Base-by-base conservation (phyloP, 2,888 invertebrate genomes). In the Callyntrura guangdongensis region DNA sequence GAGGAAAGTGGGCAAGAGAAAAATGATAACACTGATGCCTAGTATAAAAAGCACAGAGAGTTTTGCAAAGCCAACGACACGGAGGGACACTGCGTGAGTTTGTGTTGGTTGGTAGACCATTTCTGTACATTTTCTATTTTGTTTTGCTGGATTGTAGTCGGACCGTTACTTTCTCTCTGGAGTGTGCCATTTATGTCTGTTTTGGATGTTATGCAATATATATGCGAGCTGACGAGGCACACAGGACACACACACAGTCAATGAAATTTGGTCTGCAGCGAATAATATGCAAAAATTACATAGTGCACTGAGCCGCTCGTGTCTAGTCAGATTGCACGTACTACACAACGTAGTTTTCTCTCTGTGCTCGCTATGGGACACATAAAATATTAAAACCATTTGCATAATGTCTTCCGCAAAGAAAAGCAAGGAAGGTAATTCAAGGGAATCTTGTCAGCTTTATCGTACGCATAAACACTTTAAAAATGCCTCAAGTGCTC, bases 391-490 rank as follows among this genome's bases (percentile, higher is more conserved):
- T 86, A 91, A 91, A 91, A 67, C 86, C 67, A 86, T 91, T 91
- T 91, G 86, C 90, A 91, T 91, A 91, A 91, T 84, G 86, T 82
- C 83, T 87, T 91, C 86, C 83, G 86, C 74, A 59, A 83, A 82
- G 74, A 82, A 90, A 85, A 61, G 79, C 59, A 81, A n/a, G 82
- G 82, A 91, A 91, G 90, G 90, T 91, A 91, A 91, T 87, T 86
- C 77, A 74, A 86, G 83, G 83, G 86, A 91, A 91, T 91, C 90
- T 91, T 91, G 86, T 91, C 90, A 91, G 86, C 90, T 91, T 91
- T 87, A 86, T 87, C 90, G 86, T 87, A 91, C 90, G 90, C 86
- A 91, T 91, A 91, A 91, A 91, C 90, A 91, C 90, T 91, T 91
- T 82, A 77, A 86, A 87, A 91, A 83, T 74, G 90, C 84, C 69